A percentile compares a stretch with the other conserved stretches of the same genome.
Conservation (phyloP, 1,140 invertebrate genomes). For the Schlechtendalia chinensis region DNA sequence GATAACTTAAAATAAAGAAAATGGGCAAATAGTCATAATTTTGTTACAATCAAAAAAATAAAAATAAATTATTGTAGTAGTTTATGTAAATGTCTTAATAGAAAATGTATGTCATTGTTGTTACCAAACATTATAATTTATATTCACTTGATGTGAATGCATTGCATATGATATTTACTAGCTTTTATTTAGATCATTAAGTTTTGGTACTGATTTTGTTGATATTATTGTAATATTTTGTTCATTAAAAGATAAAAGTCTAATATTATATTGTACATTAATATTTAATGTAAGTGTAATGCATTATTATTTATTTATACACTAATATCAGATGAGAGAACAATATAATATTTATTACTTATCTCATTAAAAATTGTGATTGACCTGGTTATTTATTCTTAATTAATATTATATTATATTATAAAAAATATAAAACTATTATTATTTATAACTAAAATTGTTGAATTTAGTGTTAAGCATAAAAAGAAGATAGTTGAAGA, state of each 20-base stretch:
- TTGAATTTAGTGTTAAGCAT: not conserved
- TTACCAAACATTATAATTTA: conserved; percentile 37
- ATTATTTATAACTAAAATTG: conserved; percentile 20
- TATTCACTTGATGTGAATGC: conserved; percentile 21
- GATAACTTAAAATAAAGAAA: conserved; percentile 24
- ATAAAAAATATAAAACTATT: conserved; percentile 18
- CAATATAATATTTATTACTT: conserved; percentile 44
- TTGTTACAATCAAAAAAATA: conserved; percentile 49
- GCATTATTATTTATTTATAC: conserved; percentile 28
- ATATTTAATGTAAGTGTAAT: conserved; percentile 13
- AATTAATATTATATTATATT: conserved; percentile 25
- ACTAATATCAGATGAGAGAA: conserved; percentile 41
- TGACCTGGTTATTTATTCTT: conserved; percentile 29
- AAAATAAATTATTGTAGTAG: conserved; percentile 36
- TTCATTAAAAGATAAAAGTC: conserved; percentile 27
- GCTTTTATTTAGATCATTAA: conserved; percentile 44
- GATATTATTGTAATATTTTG: conserved; percentile 34
- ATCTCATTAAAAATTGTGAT: conserved; percentile 32
- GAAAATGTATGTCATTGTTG: conserved; percentile 40
- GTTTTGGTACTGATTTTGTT: conserved; percentile 50
- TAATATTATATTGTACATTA: conserved; percentile 34
- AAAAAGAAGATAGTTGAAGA: not conserved
- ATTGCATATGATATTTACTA: conserved; percentile 31
- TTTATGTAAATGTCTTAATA: conserved; percentile 33
- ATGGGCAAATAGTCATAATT: conserved; percentile 7